Conservation (phyloP, 2,113 vertebrate genomes). For the Puntigrus tetrazona region DNA sequence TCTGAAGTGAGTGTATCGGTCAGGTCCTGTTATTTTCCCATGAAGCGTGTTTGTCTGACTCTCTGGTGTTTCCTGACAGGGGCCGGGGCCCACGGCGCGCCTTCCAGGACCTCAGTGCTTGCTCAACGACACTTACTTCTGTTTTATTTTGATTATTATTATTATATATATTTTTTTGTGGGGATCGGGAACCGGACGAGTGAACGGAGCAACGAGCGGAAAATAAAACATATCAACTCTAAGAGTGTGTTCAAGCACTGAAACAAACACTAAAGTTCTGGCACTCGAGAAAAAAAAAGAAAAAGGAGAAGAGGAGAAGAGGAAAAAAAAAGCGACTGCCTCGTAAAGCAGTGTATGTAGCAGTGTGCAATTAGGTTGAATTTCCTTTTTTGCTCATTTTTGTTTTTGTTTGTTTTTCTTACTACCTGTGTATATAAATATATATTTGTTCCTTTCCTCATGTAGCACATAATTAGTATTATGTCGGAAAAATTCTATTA, state of each 20-base stretch:
- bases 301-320: too few relatives aligned
- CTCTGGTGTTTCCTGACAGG: too few relatives aligned
- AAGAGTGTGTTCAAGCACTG: slow-evolving; percentile 88
- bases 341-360: slow-evolving; percentile 96
- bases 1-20: too few relatives aligned
- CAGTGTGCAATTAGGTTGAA: slow-evolving; percentile 97
- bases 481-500: slow-evolving; percentile 58
- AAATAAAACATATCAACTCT: slow-evolving; percentile 83
- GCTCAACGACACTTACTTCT: too few relatives aligned
- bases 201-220: slow-evolving; percentile 18
- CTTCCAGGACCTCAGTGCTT: too few relatives aligned
- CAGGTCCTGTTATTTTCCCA: too few relatives aligned
- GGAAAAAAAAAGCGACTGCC: slow-evolving; percentile 91
- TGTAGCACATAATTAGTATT: slow-evolving; percentile 92
- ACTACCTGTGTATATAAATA: slow-evolving; percentile 96
- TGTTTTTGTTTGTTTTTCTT: slow-evolving; percentile 83
- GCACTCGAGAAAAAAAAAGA: slow-evolving; percentile 71
- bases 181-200: slow-evolving; percentile 75
- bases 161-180: background rate
- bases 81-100: too few relatives aligned
- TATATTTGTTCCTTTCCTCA: slow-evolving; percentile 75
- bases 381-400: slow-evolving; percentile 89
- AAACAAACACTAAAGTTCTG: slow-evolving; percentile 91
- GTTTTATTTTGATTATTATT: too few relatives aligned
- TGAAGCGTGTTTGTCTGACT: too few relatives aligned